phyloP scores from a whole-genome alignment of 2,888 invertebrate genomes.

The Synanthedon formicaeformis region DNA sequence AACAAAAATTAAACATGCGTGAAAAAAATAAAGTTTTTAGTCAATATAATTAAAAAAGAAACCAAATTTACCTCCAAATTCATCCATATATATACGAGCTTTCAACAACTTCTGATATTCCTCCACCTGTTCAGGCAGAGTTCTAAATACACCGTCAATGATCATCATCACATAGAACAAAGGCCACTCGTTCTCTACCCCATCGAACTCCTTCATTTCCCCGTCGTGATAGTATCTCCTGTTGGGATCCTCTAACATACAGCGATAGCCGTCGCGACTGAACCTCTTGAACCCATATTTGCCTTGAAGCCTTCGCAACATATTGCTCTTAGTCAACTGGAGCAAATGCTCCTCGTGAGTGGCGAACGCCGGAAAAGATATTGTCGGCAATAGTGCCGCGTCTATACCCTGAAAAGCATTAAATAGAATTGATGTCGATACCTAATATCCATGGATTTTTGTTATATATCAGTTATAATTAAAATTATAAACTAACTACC shows the following conservation, averaged over 20 bases:
- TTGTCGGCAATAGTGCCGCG: conserved; percentile 88
- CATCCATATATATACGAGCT: conserved; percentile 82
- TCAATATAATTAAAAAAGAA: not conserved
- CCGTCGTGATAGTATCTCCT: conserved; percentile 87
- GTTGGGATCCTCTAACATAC: conserved; percentile 84
- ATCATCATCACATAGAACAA: conserved; percentile 95
- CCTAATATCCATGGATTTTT: no score
- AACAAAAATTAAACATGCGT: no score
- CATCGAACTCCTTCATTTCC: conserved; percentile 95
- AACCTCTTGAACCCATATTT: conserved; percentile 94
- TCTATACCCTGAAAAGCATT: conserved; percentile 84
- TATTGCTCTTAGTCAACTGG: conserved; percentile 86
- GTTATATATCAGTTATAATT: no score
- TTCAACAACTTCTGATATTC: conserved; percentile 90
- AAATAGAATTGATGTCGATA: not conserved
- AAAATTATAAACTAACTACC: no score
- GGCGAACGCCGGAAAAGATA: conserved; percentile 98
- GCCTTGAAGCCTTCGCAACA: conserved; percentile 84
- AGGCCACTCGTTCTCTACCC: conserved; percentile 98
- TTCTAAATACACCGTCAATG: conserved; percentile 93
- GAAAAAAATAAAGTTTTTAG: no score
- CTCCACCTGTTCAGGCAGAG: conserved; percentile 89
- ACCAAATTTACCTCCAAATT: conserved; percentile 75
- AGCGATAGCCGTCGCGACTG: conserved; percentile 93
- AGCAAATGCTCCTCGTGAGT: conserved; percentile 95